Conservation (phyloP, 1,140 invertebrate genomes). For the Ceratoteleas bidentatus region DNA sequence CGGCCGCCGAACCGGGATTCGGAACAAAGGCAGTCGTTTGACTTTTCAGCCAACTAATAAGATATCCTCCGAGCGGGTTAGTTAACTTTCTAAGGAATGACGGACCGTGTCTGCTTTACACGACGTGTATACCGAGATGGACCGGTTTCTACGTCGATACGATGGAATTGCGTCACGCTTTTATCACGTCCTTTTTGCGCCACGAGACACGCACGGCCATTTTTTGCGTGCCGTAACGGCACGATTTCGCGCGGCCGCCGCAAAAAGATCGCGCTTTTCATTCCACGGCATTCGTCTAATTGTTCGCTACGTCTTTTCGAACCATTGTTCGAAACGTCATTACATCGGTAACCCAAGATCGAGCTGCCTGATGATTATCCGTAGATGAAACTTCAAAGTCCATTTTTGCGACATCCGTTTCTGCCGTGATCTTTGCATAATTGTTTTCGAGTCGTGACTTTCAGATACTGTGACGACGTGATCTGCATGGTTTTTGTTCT, state of each 20-base stretch:
- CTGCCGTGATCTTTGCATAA: too few species aligned
- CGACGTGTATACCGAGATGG: slow-evolving; percentile 36
- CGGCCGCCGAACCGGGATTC: background rate
- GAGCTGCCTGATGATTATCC: too few species aligned
- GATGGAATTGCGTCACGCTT: slow-evolving; percentile 46
- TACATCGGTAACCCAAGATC: too few species aligned
- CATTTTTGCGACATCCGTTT: too few species aligned
- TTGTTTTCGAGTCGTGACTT: too few species aligned
- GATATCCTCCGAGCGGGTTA: slow-evolving; percentile 45
- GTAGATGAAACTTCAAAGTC: too few species aligned
- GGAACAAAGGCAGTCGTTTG: slow-evolving; percentile 20
- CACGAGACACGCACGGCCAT: slow-evolving; percentile 12
- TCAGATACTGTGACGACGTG: too few species aligned
- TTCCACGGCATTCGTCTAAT: slow-evolving; percentile 13
- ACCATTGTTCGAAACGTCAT: too few species aligned
- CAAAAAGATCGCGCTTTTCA: slow-evolving; percentile 14
- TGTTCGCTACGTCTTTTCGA: background rate
- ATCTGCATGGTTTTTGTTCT: too few species aligned
- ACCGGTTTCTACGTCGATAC: slow-evolving; percentile 54
- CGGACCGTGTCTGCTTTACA: slow-evolving; percentile 38
- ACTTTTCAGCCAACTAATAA: slow-evolving; percentile 39
- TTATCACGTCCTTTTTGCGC: slow-evolving; percentile 39
- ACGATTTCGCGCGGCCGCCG: background rate
- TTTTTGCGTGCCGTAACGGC: slow-evolving; percentile 20
- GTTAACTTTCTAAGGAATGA: slow-evolving; percentile 64